These are phyloP conservation scores for Malthinus seriepunctatus DNA, from an alignment of 2,888 invertebrate species.

Conservation along the genomic window DNA sequence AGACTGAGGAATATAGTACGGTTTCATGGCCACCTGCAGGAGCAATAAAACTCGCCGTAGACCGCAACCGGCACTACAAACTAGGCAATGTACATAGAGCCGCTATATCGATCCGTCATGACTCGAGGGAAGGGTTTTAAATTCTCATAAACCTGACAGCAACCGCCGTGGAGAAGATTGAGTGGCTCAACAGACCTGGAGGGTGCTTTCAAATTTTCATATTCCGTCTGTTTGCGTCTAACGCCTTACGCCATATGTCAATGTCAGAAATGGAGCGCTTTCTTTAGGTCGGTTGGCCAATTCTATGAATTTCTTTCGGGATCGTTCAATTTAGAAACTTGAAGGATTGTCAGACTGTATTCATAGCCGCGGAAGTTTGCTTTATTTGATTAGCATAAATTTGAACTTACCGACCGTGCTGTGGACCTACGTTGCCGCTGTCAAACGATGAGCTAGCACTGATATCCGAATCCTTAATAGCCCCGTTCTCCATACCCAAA, in stretches of 20 bases:
- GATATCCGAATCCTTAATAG: conserved; percentile 80
- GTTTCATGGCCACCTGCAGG: conserved; percentile 30
- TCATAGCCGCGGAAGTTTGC: conserved; percentile 35
- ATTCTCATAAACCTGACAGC: conserved; percentile 51
- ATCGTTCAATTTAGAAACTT: conserved; percentile 43
- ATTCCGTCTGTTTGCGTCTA: conserved; percentile 46
- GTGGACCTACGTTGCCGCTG: conserved; percentile 82
- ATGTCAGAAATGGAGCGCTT: conserved; percentile 41
- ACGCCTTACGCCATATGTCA: conserved; percentile 46
- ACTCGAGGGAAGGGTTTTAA: conserved; percentile 46
- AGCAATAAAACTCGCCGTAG: conserved; percentile 36
- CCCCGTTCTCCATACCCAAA: conserved; percentile 85
- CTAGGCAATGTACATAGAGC: conserved; percentile 39
- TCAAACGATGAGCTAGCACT: conserved; percentile 86
- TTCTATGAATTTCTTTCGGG: conserved; percentile 44
- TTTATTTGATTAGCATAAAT: conserved; percentile 46
- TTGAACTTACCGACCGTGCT: conserved; percentile 75
- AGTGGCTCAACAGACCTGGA: conserved; percentile 45
- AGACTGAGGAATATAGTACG: conserved; percentile 17
- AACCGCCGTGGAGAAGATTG: conserved; percentile 46
- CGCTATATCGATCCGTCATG: conserved; percentile 42
- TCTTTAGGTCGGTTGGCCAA: conserved; percentile 43
- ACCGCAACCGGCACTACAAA: conserved; percentile 34
- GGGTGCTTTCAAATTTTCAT: conserved; percentile 47
- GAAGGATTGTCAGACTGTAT: conserved; percentile 38